These are phyloP conservation scores for Laupala kohalensis DNA, from an alignment of 1,140 invertebrate genomes.

Conservation along the genomic window DNA sequence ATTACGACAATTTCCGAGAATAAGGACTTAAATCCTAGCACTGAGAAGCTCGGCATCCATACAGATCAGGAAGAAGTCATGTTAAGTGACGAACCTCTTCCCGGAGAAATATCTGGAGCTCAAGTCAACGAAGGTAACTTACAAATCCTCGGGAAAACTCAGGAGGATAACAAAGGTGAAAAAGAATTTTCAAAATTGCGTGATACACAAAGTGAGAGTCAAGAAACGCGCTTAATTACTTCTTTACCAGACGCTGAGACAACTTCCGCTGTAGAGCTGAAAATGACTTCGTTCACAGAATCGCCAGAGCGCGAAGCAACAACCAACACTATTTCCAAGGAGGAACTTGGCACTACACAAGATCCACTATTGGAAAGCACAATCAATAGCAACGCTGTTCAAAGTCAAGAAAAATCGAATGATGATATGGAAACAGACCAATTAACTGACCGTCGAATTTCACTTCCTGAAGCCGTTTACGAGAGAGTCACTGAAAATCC, in stretches of 20 bases:
- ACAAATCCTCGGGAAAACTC: not conserved
- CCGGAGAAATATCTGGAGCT: not conserved
- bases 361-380: not conserved
- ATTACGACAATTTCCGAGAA: not conserved
- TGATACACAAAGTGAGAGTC: too few species aligned
- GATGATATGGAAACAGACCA: too few species aligned
- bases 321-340: not conserved
- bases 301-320: not conserved
- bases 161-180: too few species aligned
- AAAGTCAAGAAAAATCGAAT: too few species aligned
- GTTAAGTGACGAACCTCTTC: not conserved
- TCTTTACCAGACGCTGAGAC: too few species aligned
- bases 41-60: not conserved
- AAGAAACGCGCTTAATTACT: too few species aligned
- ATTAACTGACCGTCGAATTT: too few species aligned
- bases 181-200: too few species aligned
- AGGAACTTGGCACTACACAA: not conserved
- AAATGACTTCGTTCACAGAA: too few species aligned
- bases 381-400: too few species aligned
- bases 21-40: not conserved
- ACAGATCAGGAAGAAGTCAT: not conserved
- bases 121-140: not conserved
- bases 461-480: too few species aligned
- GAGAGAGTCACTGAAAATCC: too few species aligned
- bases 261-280: not conserved